Evolutionary conservation across 2,888 invertebrate genomes (phyloP).

Genomic region (Drosophila kuntzei): DNA sequence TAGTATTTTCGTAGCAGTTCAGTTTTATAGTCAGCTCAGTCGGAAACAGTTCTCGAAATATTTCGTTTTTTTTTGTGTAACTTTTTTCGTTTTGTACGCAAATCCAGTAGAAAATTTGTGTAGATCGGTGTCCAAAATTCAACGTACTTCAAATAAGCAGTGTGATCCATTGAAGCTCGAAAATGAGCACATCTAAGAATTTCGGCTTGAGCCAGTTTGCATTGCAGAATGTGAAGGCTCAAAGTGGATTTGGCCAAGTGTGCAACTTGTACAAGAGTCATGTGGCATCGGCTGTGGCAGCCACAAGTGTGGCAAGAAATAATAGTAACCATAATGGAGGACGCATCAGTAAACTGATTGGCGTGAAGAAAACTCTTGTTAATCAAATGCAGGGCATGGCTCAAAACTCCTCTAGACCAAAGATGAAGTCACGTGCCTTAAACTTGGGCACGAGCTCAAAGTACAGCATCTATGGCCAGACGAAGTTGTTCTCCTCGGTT

Average conservation of each 20-base stretch:
- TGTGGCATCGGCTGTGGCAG: not conserved
- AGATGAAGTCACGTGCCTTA: not conserved
- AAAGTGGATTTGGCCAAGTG: slow-evolving; percentile 14
- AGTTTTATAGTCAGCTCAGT: slow-evolving; percentile 41
- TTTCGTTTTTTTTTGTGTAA: slow-evolving; percentile 35
- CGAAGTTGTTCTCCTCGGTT: slow-evolving; percentile 32
- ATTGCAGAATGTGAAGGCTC: slow-evolving; percentile 14
- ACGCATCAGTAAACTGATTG: slow-evolving; percentile 46
- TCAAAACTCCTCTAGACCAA: slow-evolving; percentile 8
- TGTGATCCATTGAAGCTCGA: not conserved
- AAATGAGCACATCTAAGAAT: slow-evolving; percentile 29
- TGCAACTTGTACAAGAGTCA: slow-evolving; percentile 2
- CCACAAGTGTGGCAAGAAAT: not conserved
- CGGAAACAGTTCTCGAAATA: slow-evolving; percentile 31
- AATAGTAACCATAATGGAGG: not conserved
- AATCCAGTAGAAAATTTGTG: slow-evolving; percentile 1
- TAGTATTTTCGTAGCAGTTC: not conserved
- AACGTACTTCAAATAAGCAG: slow-evolving; percentile 10
- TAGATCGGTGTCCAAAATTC: slow-evolving; percentile 38
- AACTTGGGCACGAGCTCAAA: not conserved
- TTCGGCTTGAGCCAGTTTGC: slow-evolving; percentile 18
- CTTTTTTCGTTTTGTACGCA: slow-evolving; percentile 30
- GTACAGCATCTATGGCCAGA: slow-evolving; percentile 50
- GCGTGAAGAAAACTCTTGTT: slow-evolving; percentile 55
- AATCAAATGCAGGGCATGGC: slow-evolving; percentile 62